Evolutionary conservation across 2,888 invertebrate genomes (phyloP), one percentile per base, ranked within the genome.

Genomic region (Drosophila recens): DNA sequence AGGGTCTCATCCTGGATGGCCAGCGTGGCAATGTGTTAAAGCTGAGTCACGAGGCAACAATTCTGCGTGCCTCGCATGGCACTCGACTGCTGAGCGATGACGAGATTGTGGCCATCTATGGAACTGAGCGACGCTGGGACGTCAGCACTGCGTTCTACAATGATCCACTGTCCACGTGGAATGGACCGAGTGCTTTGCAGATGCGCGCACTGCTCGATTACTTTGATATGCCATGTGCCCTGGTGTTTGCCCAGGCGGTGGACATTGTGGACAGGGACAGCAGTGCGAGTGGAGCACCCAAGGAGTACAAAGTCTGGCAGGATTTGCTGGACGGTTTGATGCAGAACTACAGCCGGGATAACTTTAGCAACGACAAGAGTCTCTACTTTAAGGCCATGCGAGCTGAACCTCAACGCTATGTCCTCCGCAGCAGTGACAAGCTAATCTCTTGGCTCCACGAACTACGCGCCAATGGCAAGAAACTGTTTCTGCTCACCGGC

Each of bases 1-100:
- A 95, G 88, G 96, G 96, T 0, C 91, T 97, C 9, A 93, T 96
- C 53, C 90, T 96, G n/a, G 97, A 97, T 90, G 93, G 94, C 43
- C 93, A 94, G 23, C 93, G 92, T 27, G 96, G 96, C 1, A 95
- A 95, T 87, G 90, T 96, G 11, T 84, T 97, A 10, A 95, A 95
- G 89, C 91, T 96, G 6, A 93, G 93, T 52, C 90, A 93, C 3
- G 93, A 94, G 86, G 96, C 96, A 0, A 90, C 90, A 10, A 95
- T 97, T 62, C 85, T 95, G 33, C 94, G 93, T 80, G 96, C 95
- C 0, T 93, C 94, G 58, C 96, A 97, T 91, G 97, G 96, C 4
- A 95, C 95, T 0, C 93, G 89, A 43, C 91, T 94, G 33, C 87
- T 96, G 72, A 93, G 89, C 8, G 86, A 92, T 3, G 89, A 92